These are phyloP conservation scores for Steinernema feltiae DNA, from an alignment of 1,140 invertebrate genomes.

Conservation along the genomic window DNA sequence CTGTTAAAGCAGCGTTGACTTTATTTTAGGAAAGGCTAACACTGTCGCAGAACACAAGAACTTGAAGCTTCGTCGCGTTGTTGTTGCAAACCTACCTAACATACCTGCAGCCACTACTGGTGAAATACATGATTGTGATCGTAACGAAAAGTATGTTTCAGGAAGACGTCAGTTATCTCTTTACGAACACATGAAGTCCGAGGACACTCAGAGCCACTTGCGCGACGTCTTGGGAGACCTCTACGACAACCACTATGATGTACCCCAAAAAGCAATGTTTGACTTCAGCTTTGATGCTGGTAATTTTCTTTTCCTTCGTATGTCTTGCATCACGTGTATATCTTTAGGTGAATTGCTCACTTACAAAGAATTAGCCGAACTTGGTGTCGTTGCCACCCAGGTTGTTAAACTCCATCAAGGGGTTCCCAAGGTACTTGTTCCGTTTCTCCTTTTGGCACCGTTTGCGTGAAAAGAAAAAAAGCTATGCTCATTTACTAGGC, in stretches of 20 bases:
- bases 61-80: neutral
- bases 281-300: conserved; percentile 1
- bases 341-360: neutral
- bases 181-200: neutral
- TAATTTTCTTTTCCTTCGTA: neutral
- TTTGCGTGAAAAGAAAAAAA: too few relatives aligned
- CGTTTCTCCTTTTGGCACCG: too few relatives aligned
- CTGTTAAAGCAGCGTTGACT: neutral
- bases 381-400: neutral
- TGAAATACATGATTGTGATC: neutral
- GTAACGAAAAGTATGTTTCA: neutral
- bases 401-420: neutral
- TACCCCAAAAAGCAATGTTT: neutral
- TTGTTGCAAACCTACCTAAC: neutral
- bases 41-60: neutral
- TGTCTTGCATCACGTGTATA: neutral
- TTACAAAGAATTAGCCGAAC: neutral
- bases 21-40: neutral
- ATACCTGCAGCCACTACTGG: neutral
- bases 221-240: neutral
- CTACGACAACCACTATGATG: neutral
- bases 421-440: too few relatives aligned
- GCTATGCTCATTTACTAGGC: too few relatives aligned
- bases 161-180: neutral
- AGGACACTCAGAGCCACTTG: neutral